Base-by-base conservation (phyloP, 1,140 invertebrate species). In the Ephestia elutella region DNA sequence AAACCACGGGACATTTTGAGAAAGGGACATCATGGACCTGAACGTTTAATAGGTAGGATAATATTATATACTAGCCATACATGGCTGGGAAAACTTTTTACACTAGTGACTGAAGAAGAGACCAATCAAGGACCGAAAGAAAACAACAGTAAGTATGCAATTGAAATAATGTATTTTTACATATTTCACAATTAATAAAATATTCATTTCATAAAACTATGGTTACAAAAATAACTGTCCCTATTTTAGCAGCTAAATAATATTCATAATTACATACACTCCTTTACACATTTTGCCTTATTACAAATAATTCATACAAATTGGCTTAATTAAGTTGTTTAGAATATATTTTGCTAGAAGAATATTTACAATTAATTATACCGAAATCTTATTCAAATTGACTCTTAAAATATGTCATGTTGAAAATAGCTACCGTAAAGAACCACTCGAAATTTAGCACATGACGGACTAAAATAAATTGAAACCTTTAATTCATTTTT, bases 141-240 rank as follows among this genome's bases (percentile, higher is more conserved):
- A 15, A 44, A 44, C 38, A 15, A 15, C n/a, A 15, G n/a, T 44
- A 44, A 60, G 38, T 59, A 19, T 70, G 49, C 63, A 66, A 73
- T 82, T 73, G 69, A 78, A 83, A 77, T 78, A 75, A 71, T 77
- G 71, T 82, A 74, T 86, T 77, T 76, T 75, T 71, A 78, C 74
- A 86, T 80, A 79, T 72, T 68, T 72, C 74, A 74, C 71, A 78
- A 70, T 73, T 66, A 75, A 74, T 81, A 75, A 68, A 78, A 68
- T 75, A 77, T 75, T 69, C 62, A 69, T 65, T 68, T 63, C 38
- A 60, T 70, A 68, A 75, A 49, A 59, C 69, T 78, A 76, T 63
- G 72, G 78, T 86, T 86, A 86, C 68, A 86, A 86, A 86, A 84
- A 79, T 82, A 83, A 71, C 72, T 78, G 63, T 77, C 62, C 73